These are phyloP conservation scores for Colossoma macropomum DNA, from an alignment of 2,113 vertebrate genomes.

Conservation along the genomic window DNA sequence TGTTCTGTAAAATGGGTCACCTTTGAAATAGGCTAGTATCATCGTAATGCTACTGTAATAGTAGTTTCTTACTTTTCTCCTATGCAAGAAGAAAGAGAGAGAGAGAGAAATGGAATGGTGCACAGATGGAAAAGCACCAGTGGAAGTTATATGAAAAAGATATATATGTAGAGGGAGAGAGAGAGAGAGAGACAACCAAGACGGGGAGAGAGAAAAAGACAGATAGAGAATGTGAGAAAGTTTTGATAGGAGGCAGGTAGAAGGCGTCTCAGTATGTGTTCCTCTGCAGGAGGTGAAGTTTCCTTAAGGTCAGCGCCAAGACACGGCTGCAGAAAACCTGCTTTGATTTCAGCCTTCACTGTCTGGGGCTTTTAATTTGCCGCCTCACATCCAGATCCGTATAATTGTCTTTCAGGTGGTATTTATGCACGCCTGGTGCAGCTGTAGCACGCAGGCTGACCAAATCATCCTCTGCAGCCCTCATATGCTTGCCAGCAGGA, in stretches of 20 bases:
- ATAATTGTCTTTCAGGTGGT: background rate
- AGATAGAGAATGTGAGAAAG: background rate
- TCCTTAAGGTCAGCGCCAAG: background rate
- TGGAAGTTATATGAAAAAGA: too few species aligned
- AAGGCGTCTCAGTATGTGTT: background rate
- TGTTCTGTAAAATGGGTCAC: slow-evolving; percentile 8
- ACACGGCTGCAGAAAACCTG: background rate
- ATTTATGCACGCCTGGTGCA: background rate
- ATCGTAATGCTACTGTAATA: background rate
- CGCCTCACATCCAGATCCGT: background rate
- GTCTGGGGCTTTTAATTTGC: background rate
- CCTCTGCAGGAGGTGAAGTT: background rate
- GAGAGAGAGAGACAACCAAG: background rate
- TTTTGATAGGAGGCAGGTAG: background rate
- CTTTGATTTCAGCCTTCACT: slow-evolving; percentile 10
- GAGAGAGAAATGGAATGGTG: background rate
- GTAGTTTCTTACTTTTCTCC: background rate
- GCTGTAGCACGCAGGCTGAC: background rate
- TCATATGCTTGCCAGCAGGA: too few species aligned
- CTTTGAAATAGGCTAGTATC: slow-evolving; percentile 4
- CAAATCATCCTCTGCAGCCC: too few species aligned
- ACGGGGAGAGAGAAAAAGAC: background rate
- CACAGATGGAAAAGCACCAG: background rate
- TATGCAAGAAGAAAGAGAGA: background rate
- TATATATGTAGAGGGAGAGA: background rate